Conservation (phyloP, 2,113 vertebrate species). For the Natator depressus region DNA sequence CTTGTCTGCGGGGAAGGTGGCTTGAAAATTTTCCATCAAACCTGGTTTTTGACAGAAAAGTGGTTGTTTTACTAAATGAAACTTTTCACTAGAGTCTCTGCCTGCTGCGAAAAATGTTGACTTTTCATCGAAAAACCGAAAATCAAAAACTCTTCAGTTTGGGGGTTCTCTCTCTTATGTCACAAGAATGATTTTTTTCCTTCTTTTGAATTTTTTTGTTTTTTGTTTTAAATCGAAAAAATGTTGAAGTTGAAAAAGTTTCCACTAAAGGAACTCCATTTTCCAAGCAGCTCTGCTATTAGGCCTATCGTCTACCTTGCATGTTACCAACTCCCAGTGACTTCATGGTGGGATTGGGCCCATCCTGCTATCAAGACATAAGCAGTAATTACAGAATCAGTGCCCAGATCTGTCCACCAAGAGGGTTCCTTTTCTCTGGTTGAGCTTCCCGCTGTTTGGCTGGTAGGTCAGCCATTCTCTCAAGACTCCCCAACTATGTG, state of each 20-base stretch:
- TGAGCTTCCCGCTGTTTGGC: not conserved
- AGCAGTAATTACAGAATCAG: not conserved
- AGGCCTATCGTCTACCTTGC: not conserved
- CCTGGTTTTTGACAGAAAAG: not conserved
- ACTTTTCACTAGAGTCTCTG: not conserved
- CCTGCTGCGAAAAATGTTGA: not conserved
- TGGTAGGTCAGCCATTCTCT: not conserved
- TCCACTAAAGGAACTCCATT: not conserved
- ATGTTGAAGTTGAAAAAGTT: not conserved
- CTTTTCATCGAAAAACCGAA: not conserved
- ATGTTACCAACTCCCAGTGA: not conserved
- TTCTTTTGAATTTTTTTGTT: not conserved
- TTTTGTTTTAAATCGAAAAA: not conserved
- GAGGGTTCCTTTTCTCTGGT: not conserved
- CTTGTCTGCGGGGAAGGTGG: not conserved
- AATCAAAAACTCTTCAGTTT: not conserved
- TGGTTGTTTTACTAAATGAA: not conserved
- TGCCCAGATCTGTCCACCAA: not conserved
- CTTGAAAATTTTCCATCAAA: not conserved
- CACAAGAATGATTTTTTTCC: not conserved
- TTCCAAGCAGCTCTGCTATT: not conserved
- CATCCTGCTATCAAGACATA: not conserved
- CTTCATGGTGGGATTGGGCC: not conserved
- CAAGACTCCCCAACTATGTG: not conserved
- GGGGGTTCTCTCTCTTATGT: not conserved